These are phyloP conservation scores for Polydrusus tereticollis DNA, from an alignment of 2,888 invertebrate genomes.

Conservation along the genomic window DNA sequence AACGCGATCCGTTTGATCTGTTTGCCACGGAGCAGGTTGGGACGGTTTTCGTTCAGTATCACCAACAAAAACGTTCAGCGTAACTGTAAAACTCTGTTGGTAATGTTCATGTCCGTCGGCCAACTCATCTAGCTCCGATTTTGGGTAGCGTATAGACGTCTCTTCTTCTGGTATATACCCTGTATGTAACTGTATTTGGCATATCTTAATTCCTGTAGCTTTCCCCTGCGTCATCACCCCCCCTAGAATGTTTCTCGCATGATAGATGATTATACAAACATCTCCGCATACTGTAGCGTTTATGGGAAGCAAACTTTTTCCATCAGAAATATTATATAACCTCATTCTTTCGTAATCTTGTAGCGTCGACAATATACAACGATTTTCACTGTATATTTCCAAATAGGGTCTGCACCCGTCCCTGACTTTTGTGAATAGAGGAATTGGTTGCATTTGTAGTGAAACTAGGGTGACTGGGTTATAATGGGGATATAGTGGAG, in stretches of 20 bases:
- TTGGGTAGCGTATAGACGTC: slow-evolving; percentile 80
- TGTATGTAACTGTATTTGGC: slow-evolving; percentile 90
- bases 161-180: slow-evolving; percentile 85
- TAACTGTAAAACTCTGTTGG: slow-evolving; percentile 77
- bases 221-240: slow-evolving; percentile 76
- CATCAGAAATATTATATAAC: slow-evolving; percentile 77
- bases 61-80: slow-evolving; percentile 79
- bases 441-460: slow-evolving; percentile 88
- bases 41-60: slow-evolving; percentile 77
- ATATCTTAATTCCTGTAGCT: slow-evolving; percentile 86
- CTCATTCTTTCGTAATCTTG: slow-evolving; percentile 93
- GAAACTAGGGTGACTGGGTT: slow-evolving; percentile 86
- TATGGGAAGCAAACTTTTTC: slow-evolving; percentile 74
- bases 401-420: slow-evolving; percentile 95
- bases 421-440: slow-evolving; percentile 91
- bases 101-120: slow-evolving; percentile 76
- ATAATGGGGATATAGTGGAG: slow-evolving; percentile 83
- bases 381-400: slow-evolving; percentile 91
- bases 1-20: slow-evolving; percentile 73
- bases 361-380: slow-evolving; percentile 83
- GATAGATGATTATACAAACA: slow-evolving; percentile 83
- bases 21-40: slow-evolving; percentile 82
- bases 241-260: slow-evolving; percentile 89
- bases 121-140: slow-evolving; percentile 85
- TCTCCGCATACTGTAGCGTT: slow-evolving; percentile 88